phyloP scores from a whole-genome alignment of 2,888 invertebrate species.

The Phalera bucephala region DNA sequence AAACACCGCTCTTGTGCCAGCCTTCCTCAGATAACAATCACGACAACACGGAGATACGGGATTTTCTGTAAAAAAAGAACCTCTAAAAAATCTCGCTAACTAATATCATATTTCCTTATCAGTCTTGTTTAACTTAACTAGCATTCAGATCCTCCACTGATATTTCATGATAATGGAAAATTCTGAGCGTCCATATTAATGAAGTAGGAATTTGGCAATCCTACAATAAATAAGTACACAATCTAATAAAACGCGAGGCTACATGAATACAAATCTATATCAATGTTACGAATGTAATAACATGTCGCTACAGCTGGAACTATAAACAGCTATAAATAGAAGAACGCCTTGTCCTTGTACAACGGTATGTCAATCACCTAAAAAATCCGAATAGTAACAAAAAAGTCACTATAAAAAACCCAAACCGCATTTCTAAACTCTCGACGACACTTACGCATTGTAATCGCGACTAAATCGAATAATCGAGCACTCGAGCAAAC shows the following conservation, averaged over 20 bases:
- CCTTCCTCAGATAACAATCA: neutral
- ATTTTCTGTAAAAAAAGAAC: too few species aligned
- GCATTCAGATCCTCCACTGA: neutral
- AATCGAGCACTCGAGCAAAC: constrained; percentile 71
- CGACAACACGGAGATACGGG: neutral
- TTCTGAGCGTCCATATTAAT: neutral
- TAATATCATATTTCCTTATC: too few species aligned
- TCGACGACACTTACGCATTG: constrained; percentile 68
- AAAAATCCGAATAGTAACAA: constrained; percentile 23
- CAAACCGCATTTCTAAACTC: constrained; percentile 50
- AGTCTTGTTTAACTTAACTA: neutral
- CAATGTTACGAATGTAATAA: constrained; percentile 34
- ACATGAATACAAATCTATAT: constrained; percentile 26
- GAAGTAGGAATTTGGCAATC: constrained; percentile 7
- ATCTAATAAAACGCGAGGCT: constrained; percentile 18
- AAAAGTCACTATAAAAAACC: constrained; percentile 37
- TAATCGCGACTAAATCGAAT: constrained; percentile 75
- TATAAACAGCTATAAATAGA: constrained; percentile 23
- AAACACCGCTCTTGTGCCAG: neutral
- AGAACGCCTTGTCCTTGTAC: constrained; percentile 18
- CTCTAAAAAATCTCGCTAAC: too few species aligned
- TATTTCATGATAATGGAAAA: constrained; percentile 1
- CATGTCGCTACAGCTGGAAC: constrained; percentile 17
- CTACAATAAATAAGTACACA: constrained; percentile 12
- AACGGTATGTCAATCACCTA: constrained; percentile 31